Percentiles rank a stretch among this genome's conserved stretches.
Evolutionary conservation across 2,113 vertebrate species (phyloP).

Genomic region (Nibea albiflora): DNA sequence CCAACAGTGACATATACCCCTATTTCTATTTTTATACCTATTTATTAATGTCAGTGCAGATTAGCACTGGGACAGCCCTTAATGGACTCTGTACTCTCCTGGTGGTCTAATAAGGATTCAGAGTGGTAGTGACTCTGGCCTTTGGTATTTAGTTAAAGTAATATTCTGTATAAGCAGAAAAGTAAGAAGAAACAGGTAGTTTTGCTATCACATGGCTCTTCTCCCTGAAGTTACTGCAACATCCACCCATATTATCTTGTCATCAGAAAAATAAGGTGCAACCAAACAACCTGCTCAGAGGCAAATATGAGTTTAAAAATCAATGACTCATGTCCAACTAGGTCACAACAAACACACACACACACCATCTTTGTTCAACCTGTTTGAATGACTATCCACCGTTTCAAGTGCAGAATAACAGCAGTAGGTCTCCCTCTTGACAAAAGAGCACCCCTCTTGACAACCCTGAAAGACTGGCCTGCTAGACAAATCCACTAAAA

Average conservation of each 20-base stretch:
- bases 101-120: not conserved
- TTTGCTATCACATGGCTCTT: not conserved
- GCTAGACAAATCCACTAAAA: conserved; percentile 41
- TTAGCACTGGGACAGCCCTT: not conserved
- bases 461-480: conserved; percentile 31
- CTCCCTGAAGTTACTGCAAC: not conserved
- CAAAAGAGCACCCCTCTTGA: conserved; percentile 13
- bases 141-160: not conserved
- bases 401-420: conserved; percentile 30
- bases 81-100: not conserved
- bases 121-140: not conserved
- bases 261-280: conserved; percentile 3
- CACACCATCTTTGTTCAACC: conserved; percentile 1
- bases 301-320: conserved; percentile 11
- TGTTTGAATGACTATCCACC: conserved; percentile 28
- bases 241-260: not conserved
- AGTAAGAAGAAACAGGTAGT: not conserved
- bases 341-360: not conserved
- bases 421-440: conserved; percentile 33
- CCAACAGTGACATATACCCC: not conserved
- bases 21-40: too few relatives aligned
- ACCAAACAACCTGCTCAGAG: not conserved
- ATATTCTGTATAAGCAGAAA: not conserved
- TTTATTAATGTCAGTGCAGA: not conserved
- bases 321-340: conserved; percentile 7